A percentile compares a stretch with the other conserved stretches of the same genome.
Evolutionary conservation across 2,113 vertebrate species (phyloP).

Genomic region (Cygnus atratus): DNA sequence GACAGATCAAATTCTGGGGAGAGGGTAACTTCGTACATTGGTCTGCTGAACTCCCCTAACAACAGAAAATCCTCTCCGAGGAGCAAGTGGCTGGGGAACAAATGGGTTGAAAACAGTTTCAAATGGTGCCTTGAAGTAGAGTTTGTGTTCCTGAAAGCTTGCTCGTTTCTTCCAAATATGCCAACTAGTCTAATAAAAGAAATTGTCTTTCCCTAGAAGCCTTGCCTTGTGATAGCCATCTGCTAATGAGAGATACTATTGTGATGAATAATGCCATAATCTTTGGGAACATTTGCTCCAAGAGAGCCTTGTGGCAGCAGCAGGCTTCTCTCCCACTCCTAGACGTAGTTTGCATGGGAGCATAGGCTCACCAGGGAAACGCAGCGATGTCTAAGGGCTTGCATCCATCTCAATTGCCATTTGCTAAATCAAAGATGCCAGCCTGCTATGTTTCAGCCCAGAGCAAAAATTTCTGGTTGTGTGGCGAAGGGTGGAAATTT

Average conservation of each 20-base stretch:
- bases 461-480: not conserved
- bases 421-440: not conserved
- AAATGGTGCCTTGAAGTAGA: not conserved
- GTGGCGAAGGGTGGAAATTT: not conserved
- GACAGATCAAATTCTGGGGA: not conserved
- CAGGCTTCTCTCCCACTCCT: not conserved
- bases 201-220: not conserved
- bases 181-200: not conserved
- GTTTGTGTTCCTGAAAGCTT: not conserved
- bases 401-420: not conserved
- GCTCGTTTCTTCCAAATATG: not conserved
- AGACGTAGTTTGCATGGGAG: not conserved
- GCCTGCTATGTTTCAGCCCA: not conserved
- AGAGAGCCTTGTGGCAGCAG: not conserved
- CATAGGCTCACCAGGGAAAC: not conserved
- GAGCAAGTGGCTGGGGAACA: not conserved
- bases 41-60: not conserved
- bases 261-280: not conserved
- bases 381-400: not conserved
- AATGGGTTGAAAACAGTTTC: not conserved
- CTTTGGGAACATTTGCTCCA: not conserved
- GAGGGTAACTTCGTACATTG: not conserved
- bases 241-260: not conserved
- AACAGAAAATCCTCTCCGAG: not conserved
- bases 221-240: not conserved